phyloP scores from a whole-genome alignment of 2,113 vertebrate species.

The Psammodynastes pulverulentus region DNA sequence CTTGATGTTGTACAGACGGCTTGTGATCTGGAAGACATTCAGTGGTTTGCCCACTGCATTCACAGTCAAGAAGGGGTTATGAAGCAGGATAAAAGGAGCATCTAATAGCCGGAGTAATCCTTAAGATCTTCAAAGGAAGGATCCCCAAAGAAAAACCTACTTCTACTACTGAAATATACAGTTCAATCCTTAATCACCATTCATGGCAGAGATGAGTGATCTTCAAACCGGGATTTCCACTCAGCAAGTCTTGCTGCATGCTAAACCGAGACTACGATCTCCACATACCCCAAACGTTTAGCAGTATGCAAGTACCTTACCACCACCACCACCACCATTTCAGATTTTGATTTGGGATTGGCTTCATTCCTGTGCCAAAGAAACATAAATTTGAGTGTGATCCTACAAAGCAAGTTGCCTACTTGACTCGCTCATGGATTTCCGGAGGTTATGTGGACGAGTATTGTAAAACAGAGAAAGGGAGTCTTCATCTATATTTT shows the following conservation, averaged over 20 bases:
- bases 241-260: too few relatives aligned
- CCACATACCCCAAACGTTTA: neutral
- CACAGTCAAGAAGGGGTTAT: too few relatives aligned
- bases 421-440: neutral
- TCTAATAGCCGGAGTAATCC: neutral
- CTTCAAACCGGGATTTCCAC: too few relatives aligned
- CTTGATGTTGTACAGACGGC: rapidly evolving
- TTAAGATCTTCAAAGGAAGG: neutral
- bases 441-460: neutral
- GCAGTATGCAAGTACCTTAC: neutral
- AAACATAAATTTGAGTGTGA: neutral
- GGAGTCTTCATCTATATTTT: neutral
- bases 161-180: neutral
- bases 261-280: neutral
- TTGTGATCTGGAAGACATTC: neutral
- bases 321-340: neutral
- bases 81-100: too few relatives aligned
- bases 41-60: neutral
- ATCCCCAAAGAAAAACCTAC: neutral
- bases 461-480: neutral
- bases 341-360: neutral
- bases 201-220: neutral
- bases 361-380: neutral
- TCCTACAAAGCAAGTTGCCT: neutral
- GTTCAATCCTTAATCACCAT: neutral